These are phyloP conservation scores for Trichopria drosophilae DNA, from an alignment of 2,888 invertebrate genomes.

Conservation along the genomic window DNA sequence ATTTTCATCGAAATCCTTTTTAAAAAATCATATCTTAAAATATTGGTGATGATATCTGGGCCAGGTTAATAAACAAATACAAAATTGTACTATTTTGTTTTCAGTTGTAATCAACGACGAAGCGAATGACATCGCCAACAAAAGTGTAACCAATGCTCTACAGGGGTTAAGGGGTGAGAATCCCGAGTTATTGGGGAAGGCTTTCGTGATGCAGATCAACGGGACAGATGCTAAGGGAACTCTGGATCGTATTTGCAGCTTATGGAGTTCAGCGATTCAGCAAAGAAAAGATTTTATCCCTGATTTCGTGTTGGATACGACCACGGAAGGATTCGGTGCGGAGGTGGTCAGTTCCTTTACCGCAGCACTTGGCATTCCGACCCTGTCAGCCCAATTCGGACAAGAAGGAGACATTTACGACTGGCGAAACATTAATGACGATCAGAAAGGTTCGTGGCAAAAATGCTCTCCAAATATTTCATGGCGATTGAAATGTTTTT, in stretches of 20 bases:
- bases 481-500: too few relatives aligned
- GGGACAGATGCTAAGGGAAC: slow-evolving; percentile 41
- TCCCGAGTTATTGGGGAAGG: slow-evolving; percentile 43
- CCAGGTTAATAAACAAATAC: too few relatives aligned
- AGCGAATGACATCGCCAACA: slow-evolving; percentile 46
- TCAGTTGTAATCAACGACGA: slow-evolving; percentile 51
- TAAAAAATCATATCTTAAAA: too few relatives aligned
- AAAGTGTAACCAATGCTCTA: slow-evolving; percentile 46
- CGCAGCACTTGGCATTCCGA: slow-evolving; percentile 77
- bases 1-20: too few relatives aligned
- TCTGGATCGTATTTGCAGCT: slow-evolving; percentile 44
- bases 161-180: slow-evolving; percentile 42
- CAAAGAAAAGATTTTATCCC: slow-evolving; percentile 69
- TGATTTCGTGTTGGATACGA: slow-evolving; percentile 80
- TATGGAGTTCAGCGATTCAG: slow-evolving; percentile 46
- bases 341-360: slow-evolving; percentile 86
- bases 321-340: slow-evolving; percentile 77
- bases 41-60: too few relatives aligned
- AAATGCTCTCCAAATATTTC: too few relatives aligned
- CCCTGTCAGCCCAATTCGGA: slow-evolving; percentile 83
- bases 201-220: slow-evolving; percentile 44
- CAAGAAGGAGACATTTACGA: slow-evolving; percentile 76
- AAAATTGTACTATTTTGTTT: slow-evolving; percentile 9
- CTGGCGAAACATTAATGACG: slow-evolving; percentile 75
- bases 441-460: slow-evolving; percentile 60